Base-by-base conservation (phyloP, 2,888 invertebrate genomes). In the Carabus problematicus region DNA sequence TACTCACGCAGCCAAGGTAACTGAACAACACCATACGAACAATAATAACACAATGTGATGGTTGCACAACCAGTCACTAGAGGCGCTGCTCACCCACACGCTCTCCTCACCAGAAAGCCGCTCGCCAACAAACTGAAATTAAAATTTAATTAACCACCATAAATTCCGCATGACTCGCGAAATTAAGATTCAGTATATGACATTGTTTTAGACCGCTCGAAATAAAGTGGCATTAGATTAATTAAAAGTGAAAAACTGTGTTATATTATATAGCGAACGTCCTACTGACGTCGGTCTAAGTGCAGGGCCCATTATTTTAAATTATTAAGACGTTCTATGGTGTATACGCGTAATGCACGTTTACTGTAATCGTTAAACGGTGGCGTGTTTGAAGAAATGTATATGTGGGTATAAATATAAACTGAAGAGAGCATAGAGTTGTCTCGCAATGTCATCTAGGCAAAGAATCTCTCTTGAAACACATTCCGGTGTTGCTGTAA, bases 101-200 rank as follows among this genome's bases (percentile, higher is more conserved):
- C 29, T 29, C 29, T 29, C 6, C 29, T 29, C 29, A 6, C 2
- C 71, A 70, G 70, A 73, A 74, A 73, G 73, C 73, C 73, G 72
- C 72, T 73, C 29, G n/a, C 76, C 73, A 75, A 75, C 75, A 75
- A 76, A 76, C 74, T 77, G 76, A 80, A 81, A 80, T 81, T 80
- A 81, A 81, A 81, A 79, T 81, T 80, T 81, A 80, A 81, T 81
- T 81, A 80, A 80, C 78, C 78, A 72, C 76, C 79, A 80, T 81
- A 81, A 81, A 80, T 81, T 80, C 76, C 71, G 72, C 74, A 72
- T 75, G 78, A 77, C 75, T 75, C 71, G 76, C 76, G 75, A 79
- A 81, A 81, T 81, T 80, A 80, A 80, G 81, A 81, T 80, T 80
- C 81, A 81, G 79, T 79, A 78, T 79, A 78, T 79, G 81, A 80